Percentiles rank a stretch among this genome's conserved stretches.
Evolutionary conservation across 2,113 vertebrate species (phyloP).

Genomic region (Murina feae): DNA sequence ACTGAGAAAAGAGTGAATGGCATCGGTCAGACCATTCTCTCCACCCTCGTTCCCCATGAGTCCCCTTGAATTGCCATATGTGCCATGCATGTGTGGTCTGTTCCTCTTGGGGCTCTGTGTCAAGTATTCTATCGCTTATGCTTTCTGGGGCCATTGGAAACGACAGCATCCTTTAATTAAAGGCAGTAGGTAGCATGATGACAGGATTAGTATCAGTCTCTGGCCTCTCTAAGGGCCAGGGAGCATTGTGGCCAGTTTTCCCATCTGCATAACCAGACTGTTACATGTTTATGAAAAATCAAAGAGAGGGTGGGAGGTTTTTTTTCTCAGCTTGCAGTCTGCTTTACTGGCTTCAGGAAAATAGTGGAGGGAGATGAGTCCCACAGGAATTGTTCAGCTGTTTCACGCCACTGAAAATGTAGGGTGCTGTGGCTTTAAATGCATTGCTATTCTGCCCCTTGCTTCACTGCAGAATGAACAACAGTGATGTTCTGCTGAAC

Average conservation of each 20-base stretch:
- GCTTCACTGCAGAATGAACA: background rate
- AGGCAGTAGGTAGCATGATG: background rate
- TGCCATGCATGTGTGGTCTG: constrained; percentile 30
- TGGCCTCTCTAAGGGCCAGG: background rate
- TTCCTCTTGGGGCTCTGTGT: background rate
- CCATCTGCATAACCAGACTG: background rate
- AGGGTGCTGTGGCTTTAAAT: background rate
- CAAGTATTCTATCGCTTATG: background rate
- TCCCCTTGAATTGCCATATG: background rate
- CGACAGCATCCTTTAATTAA: constrained; percentile 1
- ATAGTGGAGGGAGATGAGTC: no score
- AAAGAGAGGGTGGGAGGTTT: background rate
- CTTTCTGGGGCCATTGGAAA: background rate
- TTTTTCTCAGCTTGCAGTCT: background rate
- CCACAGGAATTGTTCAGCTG: background rate
- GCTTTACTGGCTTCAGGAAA: background rate
- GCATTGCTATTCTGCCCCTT: background rate
- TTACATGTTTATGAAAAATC: background rate
- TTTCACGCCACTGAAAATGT: background rate
- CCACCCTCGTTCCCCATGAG: background rate
- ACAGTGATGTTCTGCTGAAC: background rate
- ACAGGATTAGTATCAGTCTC: constrained; percentile 19
- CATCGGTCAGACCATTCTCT: background rate
- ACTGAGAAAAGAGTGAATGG: background rate
- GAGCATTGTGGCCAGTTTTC: background rate